phyloP scores from a whole-genome alignment of 2,113 vertebrate species.

The Caranx ignobilis region DNA sequence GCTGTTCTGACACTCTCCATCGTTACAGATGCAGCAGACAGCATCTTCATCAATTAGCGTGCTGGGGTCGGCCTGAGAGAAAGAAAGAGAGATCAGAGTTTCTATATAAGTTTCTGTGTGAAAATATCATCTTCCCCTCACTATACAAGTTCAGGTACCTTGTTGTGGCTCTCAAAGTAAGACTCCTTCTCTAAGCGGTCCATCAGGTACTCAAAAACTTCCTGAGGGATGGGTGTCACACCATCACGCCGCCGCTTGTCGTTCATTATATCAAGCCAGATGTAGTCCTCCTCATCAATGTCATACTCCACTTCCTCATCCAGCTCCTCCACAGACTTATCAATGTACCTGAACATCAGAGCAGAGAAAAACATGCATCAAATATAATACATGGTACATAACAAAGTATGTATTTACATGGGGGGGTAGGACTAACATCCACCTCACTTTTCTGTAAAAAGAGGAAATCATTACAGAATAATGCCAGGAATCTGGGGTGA shows the following conservation, averaged over 20 bases:
- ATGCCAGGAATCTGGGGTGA: not conserved
- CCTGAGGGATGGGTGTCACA: constrained; percentile 94
- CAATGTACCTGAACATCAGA: constrained; percentile 90
- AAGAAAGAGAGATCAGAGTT: not conserved
- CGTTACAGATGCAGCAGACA: constrained; percentile 98
- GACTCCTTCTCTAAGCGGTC: constrained; percentile 98
- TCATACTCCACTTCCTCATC: constrained; percentile 99
- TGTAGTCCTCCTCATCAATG: constrained; percentile 99
- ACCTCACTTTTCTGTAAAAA: constrained; percentile 3
- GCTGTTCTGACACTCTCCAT: constrained; percentile 99
- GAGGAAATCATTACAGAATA: constrained; percentile 1
- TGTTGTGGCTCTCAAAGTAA: constrained; percentile 99
- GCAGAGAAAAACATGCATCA: not conserved
- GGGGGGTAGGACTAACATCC: not conserved
- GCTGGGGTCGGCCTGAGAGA: constrained; percentile 90
- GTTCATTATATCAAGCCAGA: constrained; percentile 99
- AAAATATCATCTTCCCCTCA: not conserved
- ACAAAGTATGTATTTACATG: not conserved
- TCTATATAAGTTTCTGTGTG: not conserved
- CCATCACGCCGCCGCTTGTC: constrained; percentile 94
- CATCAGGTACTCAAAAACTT: constrained; percentile 99
- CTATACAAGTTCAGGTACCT: constrained; percentile 75
- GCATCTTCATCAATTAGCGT: constrained; percentile 96
- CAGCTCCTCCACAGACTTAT: constrained; percentile 97
- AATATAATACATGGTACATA: not conserved